Conservation (phyloP, 2,888 invertebrate genomes). For the Ophioninae sp. region DNA sequence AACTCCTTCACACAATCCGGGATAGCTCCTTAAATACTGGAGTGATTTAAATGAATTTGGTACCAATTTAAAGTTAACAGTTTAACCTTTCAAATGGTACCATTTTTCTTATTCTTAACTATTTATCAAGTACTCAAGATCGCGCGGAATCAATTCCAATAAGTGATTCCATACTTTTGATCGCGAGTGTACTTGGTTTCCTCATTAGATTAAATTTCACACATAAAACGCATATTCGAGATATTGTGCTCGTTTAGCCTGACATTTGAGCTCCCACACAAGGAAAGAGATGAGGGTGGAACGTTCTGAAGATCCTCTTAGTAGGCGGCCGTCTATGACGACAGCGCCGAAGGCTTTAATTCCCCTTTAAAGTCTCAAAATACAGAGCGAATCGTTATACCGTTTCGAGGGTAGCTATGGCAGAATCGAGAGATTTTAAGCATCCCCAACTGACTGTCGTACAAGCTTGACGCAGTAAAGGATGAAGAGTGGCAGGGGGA, state of each 20-base stretch:
- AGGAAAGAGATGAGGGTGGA: background rate
- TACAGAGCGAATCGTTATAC: slow-evolving; percentile 30
- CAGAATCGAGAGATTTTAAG: slow-evolving; percentile 45
- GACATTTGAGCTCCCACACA: background rate
- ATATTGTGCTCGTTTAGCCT: background rate
- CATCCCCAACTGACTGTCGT: slow-evolving; percentile 17
- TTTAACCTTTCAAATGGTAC: no score
- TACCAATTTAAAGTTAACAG: no score
- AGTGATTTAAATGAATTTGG: no score
- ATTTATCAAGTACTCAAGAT: no score
- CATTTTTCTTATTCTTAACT: no score
- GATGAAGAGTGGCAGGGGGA: background rate
- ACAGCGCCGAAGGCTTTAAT: background rate
- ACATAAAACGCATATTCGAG: background rate
- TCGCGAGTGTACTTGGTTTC: background rate
- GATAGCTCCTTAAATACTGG: no score
- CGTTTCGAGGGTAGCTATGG: slow-evolving; percentile 28
- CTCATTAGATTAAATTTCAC: background rate
- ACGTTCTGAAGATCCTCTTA: background rate
- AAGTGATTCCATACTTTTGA: no score
- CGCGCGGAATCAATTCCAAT: no score
- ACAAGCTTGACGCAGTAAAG: slow-evolving; percentile 15
- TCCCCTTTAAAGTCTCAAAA: background rate
- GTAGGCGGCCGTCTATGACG: background rate
- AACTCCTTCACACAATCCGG: no score